Percentiles rank a stretch among this genome's conserved stretches.
phyloP scores from a whole-genome alignment of 2,888 invertebrate species.

The Troides helena region DNA sequence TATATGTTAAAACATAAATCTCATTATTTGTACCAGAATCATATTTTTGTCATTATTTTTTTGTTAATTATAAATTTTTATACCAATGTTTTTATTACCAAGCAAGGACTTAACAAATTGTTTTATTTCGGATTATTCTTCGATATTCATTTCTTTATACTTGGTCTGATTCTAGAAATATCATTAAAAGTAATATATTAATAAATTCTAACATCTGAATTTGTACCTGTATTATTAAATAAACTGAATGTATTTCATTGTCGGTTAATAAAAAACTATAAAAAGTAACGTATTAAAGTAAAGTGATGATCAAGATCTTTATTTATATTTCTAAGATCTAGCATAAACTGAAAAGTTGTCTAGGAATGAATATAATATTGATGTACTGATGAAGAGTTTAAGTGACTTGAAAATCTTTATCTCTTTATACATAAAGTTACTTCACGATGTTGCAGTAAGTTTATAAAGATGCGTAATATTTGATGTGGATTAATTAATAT shows the following conservation, averaged over 20 bases:
- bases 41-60: background rate
- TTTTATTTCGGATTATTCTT: no score
- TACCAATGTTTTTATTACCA: no score
- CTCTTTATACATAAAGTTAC: background rate
- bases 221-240: no score
- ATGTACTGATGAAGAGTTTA: background rate
- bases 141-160: no score
- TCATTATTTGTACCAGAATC: background rate
- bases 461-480: background rate
- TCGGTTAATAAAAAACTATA: background rate
- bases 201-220: background rate
- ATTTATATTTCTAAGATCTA: background rate
- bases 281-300: background rate
- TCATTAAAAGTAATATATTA: no score
- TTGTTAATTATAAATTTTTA: no score
- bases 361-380: background rate
- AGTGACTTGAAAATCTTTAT: background rate
- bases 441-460: background rate
- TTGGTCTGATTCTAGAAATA: no score
- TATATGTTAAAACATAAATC: background rate
- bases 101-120: no score
- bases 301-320: background rate
- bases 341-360: background rate
- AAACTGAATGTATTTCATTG: background rate
- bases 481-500: background rate